Base-by-base conservation (phyloP, 2,797 vertebrate genomes). In the Falco biarmicus region DNA sequence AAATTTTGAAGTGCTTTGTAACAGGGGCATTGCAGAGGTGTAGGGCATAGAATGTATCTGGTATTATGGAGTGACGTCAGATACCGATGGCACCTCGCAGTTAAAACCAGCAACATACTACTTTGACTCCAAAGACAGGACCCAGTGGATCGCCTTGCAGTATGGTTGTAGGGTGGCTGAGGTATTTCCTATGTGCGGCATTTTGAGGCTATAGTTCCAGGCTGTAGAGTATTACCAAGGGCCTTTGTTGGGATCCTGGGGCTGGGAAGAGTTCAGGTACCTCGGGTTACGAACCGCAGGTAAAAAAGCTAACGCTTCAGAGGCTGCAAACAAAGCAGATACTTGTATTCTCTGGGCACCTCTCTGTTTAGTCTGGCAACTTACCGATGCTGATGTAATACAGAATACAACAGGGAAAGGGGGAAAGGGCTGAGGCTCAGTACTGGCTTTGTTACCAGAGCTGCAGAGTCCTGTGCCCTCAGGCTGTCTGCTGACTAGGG, bases 301-400 rank as follows among this genome's bases (percentile, higher is more conserved):
- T 69, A 14, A 85, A 86, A 91, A 78, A 64, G 2, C 0, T 12
- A 50, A 1, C 18, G 93, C 68, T 77, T 87, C 34, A 60, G 48
- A 76, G 47, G 66, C 47, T 2, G 1, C 63, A 51, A 79, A 92
- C 66, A 87, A 87, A 73, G 86, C 41, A 77, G 81, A 34, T 53
- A 32, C 21, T 87, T 76, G 12, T 2, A 56, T 32, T 78, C 0
- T 0, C 47, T 69, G 81, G 22, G 68, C 57, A 87, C 28, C 21
- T 87, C 65, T 86, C 51, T 93, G 21, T 77, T 94, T 87, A 37
- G 45, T 74, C 41, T 83, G 93, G 89, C 87, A 94, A 11, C 6
- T 20, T 66, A 16, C 21, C 77, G 82, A 32, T 84, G 77, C 92
- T 89, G 51, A 56, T 53, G 71, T 51, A 66, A 47, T 56, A 60